phyloP scores from a whole-genome alignment of 2,888 invertebrate genomes.

The Harpalus rubripes region DNA sequence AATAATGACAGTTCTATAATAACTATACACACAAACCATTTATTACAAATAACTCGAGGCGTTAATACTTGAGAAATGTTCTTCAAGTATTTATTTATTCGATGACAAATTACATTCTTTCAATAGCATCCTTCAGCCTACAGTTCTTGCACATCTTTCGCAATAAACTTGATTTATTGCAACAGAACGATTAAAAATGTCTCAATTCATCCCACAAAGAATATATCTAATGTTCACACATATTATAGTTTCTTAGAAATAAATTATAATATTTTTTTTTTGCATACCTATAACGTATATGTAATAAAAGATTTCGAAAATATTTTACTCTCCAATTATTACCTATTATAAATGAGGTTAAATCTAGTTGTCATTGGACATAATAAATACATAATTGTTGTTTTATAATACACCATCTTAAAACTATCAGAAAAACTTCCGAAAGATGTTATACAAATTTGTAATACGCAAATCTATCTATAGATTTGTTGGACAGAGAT shows the following conservation, averaged over 20 bases:
- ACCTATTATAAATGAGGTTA: too few species aligned
- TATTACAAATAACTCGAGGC: background rate
- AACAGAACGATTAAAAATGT: background rate
- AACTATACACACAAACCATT: background rate
- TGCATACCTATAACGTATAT: too few species aligned
- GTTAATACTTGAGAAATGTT: background rate
- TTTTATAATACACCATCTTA: too few species aligned
- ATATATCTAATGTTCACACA: background rate
- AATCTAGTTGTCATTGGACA: too few species aligned
- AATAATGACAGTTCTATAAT: background rate
- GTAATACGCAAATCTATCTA: too few species aligned
- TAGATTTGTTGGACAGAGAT: too few species aligned
- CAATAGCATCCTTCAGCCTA: background rate
- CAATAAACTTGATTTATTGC: background rate
- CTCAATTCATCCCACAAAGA: background rate
- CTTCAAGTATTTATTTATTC: background rate
- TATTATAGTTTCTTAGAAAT: background rate
- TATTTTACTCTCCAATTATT: too few species aligned
- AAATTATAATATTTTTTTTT: too few species aligned
- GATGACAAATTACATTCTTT: constrained; percentile 4
- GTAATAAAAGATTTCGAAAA: too few species aligned
- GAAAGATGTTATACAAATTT: too few species aligned
- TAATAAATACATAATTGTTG: too few species aligned
- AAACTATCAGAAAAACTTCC: too few species aligned
- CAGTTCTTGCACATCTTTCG: background rate